phyloP scores from a whole-genome alignment of 2,113 vertebrate genomes.

The Triplophysa rosa region DNA sequence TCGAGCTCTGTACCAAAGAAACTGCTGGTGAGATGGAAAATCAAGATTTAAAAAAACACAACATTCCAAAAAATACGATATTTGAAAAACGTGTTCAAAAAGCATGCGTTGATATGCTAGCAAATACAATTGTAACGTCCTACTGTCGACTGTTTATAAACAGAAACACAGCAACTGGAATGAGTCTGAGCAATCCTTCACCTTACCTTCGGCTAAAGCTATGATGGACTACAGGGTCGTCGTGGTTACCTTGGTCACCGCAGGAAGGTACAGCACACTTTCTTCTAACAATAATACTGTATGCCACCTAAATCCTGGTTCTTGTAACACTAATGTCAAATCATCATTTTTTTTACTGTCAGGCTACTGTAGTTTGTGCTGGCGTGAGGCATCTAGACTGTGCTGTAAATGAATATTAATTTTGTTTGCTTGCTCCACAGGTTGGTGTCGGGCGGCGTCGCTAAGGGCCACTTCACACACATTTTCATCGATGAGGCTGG shows the following conservation, averaged over 20 bases:
- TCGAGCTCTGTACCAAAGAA: slow-evolving; percentile 70
- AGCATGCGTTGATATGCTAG: too few relatives aligned
- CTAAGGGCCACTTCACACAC: slow-evolving; percentile 82
- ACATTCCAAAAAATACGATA: too few relatives aligned
- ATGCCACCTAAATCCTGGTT: background rate
- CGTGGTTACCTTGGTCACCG: slow-evolving; percentile 84
- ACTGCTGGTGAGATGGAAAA: slow-evolving; percentile 75
- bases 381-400: background rate
- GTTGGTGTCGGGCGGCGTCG: slow-evolving; percentile 80
- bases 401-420: background rate
- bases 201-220: slow-evolving; percentile 71
- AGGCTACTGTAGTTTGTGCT: background rate
- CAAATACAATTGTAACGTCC: background rate
- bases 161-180: slow-evolving; percentile 85
- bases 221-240: slow-evolving; percentile 78
- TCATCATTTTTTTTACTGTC: background rate
- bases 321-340: background rate
- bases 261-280: slow-evolving; percentile 79
- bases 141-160: slow-evolving; percentile 8
- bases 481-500: slow-evolving; percentile 92
- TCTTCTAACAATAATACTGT: background rate
- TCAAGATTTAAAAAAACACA: too few relatives aligned
- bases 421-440: slow-evolving; percentile 61
- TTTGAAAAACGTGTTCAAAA: too few relatives aligned
- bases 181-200: slow-evolving; percentile 59